These are phyloP conservation scores for Sebastes hubbsi DNA, from an alignment of 2,797 vertebrate genomes.

Conservation along the genomic window DNA sequence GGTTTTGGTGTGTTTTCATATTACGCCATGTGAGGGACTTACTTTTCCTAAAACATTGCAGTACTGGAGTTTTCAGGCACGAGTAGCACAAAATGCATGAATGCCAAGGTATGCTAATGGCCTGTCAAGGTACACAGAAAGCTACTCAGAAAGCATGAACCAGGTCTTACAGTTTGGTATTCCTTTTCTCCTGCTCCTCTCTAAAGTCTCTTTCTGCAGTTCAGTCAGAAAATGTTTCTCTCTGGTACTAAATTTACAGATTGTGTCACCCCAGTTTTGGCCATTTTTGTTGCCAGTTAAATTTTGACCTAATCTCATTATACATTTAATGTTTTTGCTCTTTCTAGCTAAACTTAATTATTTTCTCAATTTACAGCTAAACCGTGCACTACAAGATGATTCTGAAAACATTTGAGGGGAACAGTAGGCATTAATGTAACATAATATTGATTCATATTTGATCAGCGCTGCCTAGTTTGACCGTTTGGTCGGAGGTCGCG, in stretches of 20 bases:
- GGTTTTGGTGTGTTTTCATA: neutral
- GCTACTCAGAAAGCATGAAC: slow-evolving; percentile 27
- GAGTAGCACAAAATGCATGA: slow-evolving; percentile 16
- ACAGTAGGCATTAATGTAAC: too few species aligned
- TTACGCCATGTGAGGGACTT: neutral
- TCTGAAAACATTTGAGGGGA: too few species aligned
- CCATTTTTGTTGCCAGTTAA: neutral
- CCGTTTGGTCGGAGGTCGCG: too few species aligned
- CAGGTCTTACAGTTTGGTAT: slow-evolving; percentile 23
- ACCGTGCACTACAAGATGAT: too few species aligned
- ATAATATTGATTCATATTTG: too few species aligned
- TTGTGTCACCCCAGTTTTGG: neutral
- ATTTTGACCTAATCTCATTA: neutral
- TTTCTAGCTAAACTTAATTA: neutral
- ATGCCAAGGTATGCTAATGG: slow-evolving; percentile 64
- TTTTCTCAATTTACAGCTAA: too few species aligned
- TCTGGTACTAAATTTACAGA: neutral
- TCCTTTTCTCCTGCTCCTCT: slow-evolving; percentile 5
- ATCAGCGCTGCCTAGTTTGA: too few species aligned
- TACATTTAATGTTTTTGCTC: neutral
- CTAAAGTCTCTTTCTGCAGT: slow-evolving; percentile 31
- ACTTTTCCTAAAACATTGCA: slow-evolving; percentile 30
- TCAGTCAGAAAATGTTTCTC: slow-evolving; percentile 13
- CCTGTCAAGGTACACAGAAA: slow-evolving; percentile 47
- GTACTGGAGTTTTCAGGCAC: slow-evolving; percentile 24